phyloP scores from a whole-genome alignment of 2,888 invertebrate species.

The Sarcophaga subvicina region DNA sequence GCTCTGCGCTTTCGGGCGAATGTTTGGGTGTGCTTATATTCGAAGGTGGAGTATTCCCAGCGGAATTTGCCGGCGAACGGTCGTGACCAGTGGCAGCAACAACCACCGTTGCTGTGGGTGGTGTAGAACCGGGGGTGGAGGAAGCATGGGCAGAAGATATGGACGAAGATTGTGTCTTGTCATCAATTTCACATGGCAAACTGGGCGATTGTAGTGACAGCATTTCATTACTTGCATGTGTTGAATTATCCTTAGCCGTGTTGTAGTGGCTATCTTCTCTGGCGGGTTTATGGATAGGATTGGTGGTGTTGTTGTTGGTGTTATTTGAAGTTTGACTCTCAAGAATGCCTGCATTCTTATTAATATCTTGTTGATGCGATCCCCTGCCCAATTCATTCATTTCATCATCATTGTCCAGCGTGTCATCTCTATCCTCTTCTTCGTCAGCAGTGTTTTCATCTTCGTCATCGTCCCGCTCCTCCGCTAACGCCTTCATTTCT shows the following conservation, averaged over 20 bases:
- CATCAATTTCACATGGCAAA: constrained; percentile 32
- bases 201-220: constrained; percentile 43
- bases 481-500: not conserved
- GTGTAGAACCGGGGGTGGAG: constrained; percentile 61
- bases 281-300: not conserved
- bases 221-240: constrained; percentile 33
- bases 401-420: constrained; percentile 31
- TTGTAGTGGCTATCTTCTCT: constrained; percentile 14
- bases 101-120: constrained; percentile 34
- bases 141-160: constrained; percentile 59
- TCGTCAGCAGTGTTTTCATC: not conserved
- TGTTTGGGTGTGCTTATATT: constrained; percentile 53
- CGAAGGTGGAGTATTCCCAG: constrained; percentile 46
- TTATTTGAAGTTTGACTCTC: constrained; percentile 13
- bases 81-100: constrained; percentile 1
- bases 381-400: constrained; percentile 15
- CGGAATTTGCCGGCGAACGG: constrained; percentile 41
- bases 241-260: constrained; percentile 19
- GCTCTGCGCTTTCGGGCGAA: constrained; percentile 39
- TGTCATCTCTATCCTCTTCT: not conserved
- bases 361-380: not conserved
- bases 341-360: constrained; percentile 59
- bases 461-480: not conserved
- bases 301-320: constrained; percentile 11
- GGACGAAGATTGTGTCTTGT: constrained; percentile 48